Evolutionary conservation across 2,888 invertebrate genomes (phyloP), one percentile per base, ranked within the genome.

Genomic region (Andrena bucephala): DNA sequence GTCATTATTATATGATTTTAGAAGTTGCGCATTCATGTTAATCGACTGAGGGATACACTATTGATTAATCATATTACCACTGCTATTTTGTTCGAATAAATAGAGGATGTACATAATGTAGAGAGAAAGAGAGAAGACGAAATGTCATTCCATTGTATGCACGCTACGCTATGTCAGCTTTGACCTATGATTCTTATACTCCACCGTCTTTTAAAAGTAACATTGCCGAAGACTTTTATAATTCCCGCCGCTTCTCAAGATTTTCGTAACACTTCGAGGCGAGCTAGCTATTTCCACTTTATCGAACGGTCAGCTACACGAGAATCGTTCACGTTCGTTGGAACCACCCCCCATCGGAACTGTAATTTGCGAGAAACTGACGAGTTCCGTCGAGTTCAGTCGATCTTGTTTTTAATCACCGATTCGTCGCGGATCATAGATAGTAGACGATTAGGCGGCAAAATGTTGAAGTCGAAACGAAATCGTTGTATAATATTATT

Each of bases 61-160:
- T 86, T 84, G 87, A 77, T 86, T 84, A 86, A 87, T 84, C 77
- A 81, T 84, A 86, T 86, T 83, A 86, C 84, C 84, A 74, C 75
- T 85, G 80, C 79, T 88, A 79, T 85, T 91, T 91, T 88, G 88
- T 92, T 90, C 76, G 85, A 90, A 89, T 90, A 89, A 90, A 90
- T 87, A 87, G 80, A 89, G 60, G 80, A 84, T 89, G 85, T 89
- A 85, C 62, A 76, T 81, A 81, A 57, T 27, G 20, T 52, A 52
- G 20, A 52, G 20, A 52, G 20, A 52, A 20, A 52, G 52, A 20
- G 20, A 20, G 20, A 52, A 73, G 54, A 70, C 7, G 24, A 68
- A 83, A 83, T 60, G 59, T 85, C 85, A 86, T 89, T 87, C 89
- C 81, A 83, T 65, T 83, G 42, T 73, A 29, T 65, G 75, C 86